These are phyloP conservation scores for Tragopan temminckii DNA, from an alignment of 2,797 vertebrate species.

Conservation along the genomic window DNA sequence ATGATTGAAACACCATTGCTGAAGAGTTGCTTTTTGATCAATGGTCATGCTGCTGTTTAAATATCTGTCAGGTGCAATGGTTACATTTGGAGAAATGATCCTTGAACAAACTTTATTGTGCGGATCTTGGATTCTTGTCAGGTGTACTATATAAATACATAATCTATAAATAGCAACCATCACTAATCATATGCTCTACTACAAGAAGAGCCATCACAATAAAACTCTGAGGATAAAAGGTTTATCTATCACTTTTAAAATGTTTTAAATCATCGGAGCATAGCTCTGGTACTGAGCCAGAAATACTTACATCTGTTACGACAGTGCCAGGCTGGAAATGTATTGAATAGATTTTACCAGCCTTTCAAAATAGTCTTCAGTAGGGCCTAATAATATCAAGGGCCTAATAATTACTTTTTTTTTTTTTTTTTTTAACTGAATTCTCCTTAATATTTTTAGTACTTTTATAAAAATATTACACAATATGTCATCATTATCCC, in stretches of 20 bases:
- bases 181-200: background rate
- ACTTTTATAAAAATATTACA: background rate
- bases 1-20: background rate
- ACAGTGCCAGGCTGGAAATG: background rate
- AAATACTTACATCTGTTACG: constrained; percentile 6
- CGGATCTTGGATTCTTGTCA: background rate
- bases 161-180: background rate
- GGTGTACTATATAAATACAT: background rate
- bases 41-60: background rate
- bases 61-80: background rate
- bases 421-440: background rate
- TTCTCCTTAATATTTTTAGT: background rate
- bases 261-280: constrained; percentile 17
- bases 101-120: background rate
- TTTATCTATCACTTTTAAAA: constrained; percentile 27
- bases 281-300: background rate
- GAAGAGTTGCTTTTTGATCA: background rate
- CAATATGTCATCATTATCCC: background rate
- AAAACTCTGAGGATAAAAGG: background rate
- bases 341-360: background rate
- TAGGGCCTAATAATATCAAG: background rate
- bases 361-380: background rate
- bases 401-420: background rate
- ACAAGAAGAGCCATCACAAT: background rate
- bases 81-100: background rate